These are phyloP conservation scores for Lathamus discolor DNA, from an alignment of 2,113 vertebrate genomes.

Conservation along the genomic window DNA sequence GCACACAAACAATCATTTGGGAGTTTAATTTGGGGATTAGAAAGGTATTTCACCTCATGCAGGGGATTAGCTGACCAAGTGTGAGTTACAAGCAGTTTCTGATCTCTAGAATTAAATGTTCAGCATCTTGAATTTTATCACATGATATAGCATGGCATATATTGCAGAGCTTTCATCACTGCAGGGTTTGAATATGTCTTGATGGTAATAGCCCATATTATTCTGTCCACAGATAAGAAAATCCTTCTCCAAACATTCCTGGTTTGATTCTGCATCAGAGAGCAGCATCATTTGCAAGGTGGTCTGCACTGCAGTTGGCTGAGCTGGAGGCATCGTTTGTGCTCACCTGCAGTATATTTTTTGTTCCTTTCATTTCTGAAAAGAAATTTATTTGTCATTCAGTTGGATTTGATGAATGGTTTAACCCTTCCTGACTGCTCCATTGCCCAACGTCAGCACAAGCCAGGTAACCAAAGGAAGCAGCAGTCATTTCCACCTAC, in stretches of 20 bases:
- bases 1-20: background rate
- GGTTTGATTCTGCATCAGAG: background rate
- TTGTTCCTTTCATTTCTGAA: background rate
- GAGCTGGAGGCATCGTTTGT: background rate
- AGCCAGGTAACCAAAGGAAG: background rate
- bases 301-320: fast-evolving
- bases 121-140: background rate
- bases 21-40: background rate
- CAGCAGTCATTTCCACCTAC: background rate
- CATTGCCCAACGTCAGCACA: background rate
- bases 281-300: background rate
- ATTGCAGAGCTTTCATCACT: background rate
- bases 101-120: background rate
- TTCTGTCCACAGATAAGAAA: background rate
- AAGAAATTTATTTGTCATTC: background rate
- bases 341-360: background rate
- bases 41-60: background rate
- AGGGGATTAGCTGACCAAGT: background rate
- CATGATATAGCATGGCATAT: background rate
- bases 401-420: background rate
- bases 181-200: background rate
- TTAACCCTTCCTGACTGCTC: background rate
- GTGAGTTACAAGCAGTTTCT: background rate
- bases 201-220: background rate
- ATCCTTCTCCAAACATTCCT: fast-evolving